These are phyloP conservation scores for Xiphophorus birchmanni DNA, from an alignment of 2,797 vertebrate genomes.

Conservation along the genomic window DNA sequence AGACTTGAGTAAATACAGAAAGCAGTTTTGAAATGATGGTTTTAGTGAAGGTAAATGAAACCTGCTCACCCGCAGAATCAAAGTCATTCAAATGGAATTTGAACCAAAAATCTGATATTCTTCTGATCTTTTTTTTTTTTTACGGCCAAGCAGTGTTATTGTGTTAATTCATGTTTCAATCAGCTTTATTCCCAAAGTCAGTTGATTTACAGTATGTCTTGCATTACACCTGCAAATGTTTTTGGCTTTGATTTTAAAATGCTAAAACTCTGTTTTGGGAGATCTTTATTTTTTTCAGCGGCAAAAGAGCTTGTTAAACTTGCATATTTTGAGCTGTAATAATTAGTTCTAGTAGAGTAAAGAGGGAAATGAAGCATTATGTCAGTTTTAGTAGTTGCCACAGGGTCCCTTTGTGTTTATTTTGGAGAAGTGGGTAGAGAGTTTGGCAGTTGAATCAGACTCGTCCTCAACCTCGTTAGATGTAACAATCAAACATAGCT, in stretches of 20 bases:
- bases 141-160: background rate
- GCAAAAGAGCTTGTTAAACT: background rate
- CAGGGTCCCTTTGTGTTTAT: background rate
- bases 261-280: background rate
- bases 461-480: background rate
- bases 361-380: constrained; percentile 6
- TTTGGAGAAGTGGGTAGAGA: background rate
- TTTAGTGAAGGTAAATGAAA: background rate
- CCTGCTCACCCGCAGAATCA: background rate
- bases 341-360: background rate
- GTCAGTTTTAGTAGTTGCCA: background rate
- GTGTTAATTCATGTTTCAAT: background rate
- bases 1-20: background rate
- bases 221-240: too few relatives aligned
- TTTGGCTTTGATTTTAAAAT: background rate
- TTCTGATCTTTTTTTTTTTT: background rate
- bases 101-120: background rate
- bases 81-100: background rate
- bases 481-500: background rate
- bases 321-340: background rate
- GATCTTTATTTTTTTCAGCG: background rate
- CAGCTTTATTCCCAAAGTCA: background rate
- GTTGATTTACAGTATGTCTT: background rate
- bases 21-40: background rate
- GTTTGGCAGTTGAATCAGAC: background rate